Evolutionary conservation across 2,797 vertebrate genomes (phyloP).

Genomic region (Gouania willdenowi): DNA sequence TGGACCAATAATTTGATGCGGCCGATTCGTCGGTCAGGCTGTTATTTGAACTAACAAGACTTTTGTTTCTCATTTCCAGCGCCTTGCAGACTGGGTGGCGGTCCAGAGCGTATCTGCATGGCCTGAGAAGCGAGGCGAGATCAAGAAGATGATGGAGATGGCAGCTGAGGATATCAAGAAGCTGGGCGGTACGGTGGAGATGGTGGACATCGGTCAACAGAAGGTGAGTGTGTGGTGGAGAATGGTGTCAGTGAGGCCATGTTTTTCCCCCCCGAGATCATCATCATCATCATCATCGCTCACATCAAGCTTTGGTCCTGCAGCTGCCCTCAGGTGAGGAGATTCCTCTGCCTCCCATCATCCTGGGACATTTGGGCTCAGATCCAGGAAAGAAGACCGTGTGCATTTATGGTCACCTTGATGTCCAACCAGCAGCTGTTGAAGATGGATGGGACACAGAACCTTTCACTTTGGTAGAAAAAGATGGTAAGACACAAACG

Average conservation of each 20-base stretch:
- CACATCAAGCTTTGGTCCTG: neutral
- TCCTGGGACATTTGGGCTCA: constrained; percentile 85
- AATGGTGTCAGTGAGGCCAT: neutral
- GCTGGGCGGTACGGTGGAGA: constrained; percentile 83
- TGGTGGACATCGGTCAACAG: constrained; percentile 88
- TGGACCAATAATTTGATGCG: accelerated
- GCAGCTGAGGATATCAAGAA: constrained; percentile 83
- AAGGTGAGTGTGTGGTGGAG: constrained; percentile 64
- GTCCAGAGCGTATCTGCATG: constrained; percentile 93
- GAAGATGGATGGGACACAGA: constrained; percentile 95
- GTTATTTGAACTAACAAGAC: accelerated
- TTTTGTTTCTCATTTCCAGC: constrained; percentile 63
- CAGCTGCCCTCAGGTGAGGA: constrained; percentile 86
- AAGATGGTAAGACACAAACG: constrained; percentile 79
- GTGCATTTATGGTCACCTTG: constrained; percentile 93
- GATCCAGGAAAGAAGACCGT: constrained; percentile 91
- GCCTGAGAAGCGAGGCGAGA: constrained; percentile 90
- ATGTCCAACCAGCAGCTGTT: constrained; percentile 89
- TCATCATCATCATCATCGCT: neutral
- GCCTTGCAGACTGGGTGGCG: constrained; percentile 87
- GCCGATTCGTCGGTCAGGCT: no score
- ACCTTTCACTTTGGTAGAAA: constrained; percentile 91
- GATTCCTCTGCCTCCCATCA: constrained; percentile 90
- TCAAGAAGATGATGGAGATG: constrained; percentile 91
- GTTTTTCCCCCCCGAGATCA: neutral